Evolutionary conservation across 64 coral and sea anemone genomes (phyloP).

Genomic region (Dendronephthya gigantea): DNA sequence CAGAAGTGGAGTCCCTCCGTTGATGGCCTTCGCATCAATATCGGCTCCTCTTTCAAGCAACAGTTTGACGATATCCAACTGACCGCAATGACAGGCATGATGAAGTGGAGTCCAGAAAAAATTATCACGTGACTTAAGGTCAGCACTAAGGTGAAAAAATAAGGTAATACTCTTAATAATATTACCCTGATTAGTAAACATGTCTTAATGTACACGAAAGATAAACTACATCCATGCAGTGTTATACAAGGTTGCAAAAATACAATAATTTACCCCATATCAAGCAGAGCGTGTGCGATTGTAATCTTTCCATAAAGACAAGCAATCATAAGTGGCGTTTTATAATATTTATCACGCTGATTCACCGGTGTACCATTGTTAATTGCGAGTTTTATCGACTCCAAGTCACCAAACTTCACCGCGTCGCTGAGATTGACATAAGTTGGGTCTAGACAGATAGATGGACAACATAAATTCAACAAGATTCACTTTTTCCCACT

Average conservation of each 20-base stretch:
- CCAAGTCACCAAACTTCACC: conserved; percentile 76
- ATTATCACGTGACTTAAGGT: conserved; percentile 70
- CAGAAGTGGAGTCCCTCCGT: conserved; percentile 85
- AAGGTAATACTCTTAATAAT: background rate
- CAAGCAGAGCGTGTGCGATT: conserved; percentile 46
- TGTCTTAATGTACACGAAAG: too few species aligned
- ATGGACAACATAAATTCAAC: too few species aligned
- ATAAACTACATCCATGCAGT: too few species aligned
- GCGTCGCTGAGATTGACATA: conserved; percentile 87
- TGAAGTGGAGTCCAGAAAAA: conserved; percentile 80
- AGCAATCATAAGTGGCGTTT: conserved; percentile 84
- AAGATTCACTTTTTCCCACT: background rate
- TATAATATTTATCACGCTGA: conserved; percentile 93
- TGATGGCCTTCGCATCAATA: conserved; percentile 84
- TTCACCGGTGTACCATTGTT: conserved; percentile 55
- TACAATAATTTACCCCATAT: conserved; percentile 52
- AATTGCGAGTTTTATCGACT: conserved; percentile 66
- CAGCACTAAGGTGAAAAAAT: conserved; percentile 44
- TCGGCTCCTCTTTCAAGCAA: conserved; percentile 71
- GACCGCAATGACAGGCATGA: conserved; percentile 82
- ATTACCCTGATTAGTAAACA: too few species aligned
- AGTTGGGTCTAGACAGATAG: conserved; percentile 43
- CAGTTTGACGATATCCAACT: conserved; percentile 63
- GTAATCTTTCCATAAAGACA: conserved; percentile 78
- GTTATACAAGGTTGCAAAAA: too few species aligned